These are phyloP conservation scores for Spongilla lacustris DNA, from an alignment of 37 sponge, comb jelly and placozoan genomes.

Conservation along the genomic window DNA sequence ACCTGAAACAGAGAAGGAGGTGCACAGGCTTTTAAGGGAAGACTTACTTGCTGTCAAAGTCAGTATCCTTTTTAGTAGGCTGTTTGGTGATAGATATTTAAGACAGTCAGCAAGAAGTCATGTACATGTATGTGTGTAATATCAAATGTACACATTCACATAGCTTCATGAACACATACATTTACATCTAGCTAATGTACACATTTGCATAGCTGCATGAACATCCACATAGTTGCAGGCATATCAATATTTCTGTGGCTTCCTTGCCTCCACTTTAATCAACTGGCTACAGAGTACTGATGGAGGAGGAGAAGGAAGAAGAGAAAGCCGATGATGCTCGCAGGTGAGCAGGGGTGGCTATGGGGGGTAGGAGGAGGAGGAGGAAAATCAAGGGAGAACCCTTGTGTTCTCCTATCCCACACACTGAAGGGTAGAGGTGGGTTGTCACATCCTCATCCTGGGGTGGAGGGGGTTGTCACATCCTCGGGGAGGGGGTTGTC, in stretches of 20 bases:
- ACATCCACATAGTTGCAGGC: too few relatives aligned
- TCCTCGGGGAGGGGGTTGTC: too few relatives aligned
- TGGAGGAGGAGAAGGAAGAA: not conserved
- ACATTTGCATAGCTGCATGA: too few relatives aligned
- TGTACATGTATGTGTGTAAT: not conserved
- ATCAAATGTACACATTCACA: not conserved
- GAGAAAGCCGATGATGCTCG: not conserved
- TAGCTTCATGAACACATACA: not conserved
- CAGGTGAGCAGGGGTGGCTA: not conserved
- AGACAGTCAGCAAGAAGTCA: not conserved
- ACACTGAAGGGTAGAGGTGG: too few relatives aligned
- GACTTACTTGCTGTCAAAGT: slow-evolving; percentile 89
- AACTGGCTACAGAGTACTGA: not conserved
- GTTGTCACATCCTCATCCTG: too few relatives aligned
- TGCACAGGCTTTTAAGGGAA: slow-evolving; percentile 87
- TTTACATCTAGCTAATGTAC: too few relatives aligned
- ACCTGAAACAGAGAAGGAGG: slow-evolving; percentile 96
- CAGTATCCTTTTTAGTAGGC: slow-evolving; percentile 46
- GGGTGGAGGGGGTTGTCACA: too few relatives aligned
- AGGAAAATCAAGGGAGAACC: too few relatives aligned
- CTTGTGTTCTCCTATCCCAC: too few relatives aligned
- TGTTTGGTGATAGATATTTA: not conserved
- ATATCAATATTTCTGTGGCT: not conserved
- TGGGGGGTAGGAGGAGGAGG: not conserved
- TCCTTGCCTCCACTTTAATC: not conserved